Conservation (phyloP, 2,888 invertebrate genomes). For the Epinotia brunnichana region DNA sequence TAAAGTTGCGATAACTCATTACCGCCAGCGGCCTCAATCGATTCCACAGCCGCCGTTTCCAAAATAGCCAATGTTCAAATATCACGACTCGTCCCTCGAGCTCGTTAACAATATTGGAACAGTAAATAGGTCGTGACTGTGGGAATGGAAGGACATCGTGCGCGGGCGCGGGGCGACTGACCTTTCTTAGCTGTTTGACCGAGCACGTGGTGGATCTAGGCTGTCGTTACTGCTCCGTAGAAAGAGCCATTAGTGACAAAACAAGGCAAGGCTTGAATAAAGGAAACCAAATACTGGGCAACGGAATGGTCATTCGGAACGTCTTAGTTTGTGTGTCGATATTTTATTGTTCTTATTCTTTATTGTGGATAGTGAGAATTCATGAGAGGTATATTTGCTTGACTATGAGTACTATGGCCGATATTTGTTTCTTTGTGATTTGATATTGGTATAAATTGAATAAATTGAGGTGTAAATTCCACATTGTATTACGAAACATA, state of each 20-base stretch:
- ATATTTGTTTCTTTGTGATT: no score
- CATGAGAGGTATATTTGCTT: no score
- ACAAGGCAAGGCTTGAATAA: conserved; percentile 33
- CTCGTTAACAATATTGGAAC: conserved; percentile 67
- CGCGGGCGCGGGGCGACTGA: conserved; percentile 73
- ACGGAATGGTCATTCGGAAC: conserved; percentile 2
- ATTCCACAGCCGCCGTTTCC: conserved; percentile 52
- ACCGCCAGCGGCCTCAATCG: conserved; percentile 60
- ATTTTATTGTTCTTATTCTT: conserved; percentile 2
- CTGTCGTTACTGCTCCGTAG: conserved; percentile 49
- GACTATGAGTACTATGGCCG: no score
- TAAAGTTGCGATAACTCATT: no score
- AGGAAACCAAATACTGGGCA: conserved; percentile 18
- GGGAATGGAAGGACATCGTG: conserved; percentile 73
- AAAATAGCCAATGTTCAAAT: conserved; percentile 51
- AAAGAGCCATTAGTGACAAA: conserved; percentile 44
- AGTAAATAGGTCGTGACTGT: conserved; percentile 79
- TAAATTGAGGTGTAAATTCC: no score
- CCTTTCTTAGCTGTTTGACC: conserved; percentile 67
- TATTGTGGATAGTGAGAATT: not conserved
- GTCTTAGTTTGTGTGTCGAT: conserved; percentile 25
- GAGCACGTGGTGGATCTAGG: conserved; percentile 66
- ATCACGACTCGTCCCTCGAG: conserved; percentile 50
- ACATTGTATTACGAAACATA: no score
- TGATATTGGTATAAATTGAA: no score